Evolutionary conservation across 2,888 invertebrate species (phyloP).

Genomic region (Seira sanloemensis): DNA sequence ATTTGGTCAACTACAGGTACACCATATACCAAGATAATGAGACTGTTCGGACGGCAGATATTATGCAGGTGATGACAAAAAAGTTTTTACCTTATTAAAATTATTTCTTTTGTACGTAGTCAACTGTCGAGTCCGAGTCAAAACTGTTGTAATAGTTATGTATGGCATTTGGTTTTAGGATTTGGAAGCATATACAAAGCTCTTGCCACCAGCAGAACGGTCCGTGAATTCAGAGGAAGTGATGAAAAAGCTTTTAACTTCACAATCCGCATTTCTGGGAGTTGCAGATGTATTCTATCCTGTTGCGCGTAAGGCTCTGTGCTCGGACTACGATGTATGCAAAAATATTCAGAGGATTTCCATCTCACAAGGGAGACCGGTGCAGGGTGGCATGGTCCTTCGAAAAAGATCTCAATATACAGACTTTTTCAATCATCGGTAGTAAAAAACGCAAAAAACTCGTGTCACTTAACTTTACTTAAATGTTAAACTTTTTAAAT

Average conservation of each 20-base stretch:
- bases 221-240: conserved; percentile 26
- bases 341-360: conserved; percentile 41
- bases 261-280: conserved; percentile 54
- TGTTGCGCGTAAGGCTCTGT: background rate
- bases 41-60: conserved; percentile 50
- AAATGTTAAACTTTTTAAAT: background rate
- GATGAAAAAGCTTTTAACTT: conserved; percentile 30
- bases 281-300: conserved; percentile 63
- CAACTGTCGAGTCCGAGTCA: no score
- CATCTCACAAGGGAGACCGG: conserved; percentile 50
- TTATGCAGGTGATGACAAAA: conserved; percentile 44
- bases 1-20: conserved; percentile 56
- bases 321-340: conserved; percentile 38
- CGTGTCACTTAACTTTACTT: background rate
- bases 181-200: conserved; percentile 7
- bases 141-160: background rate
- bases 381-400: conserved; percentile 62
- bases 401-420: conserved; percentile 58
- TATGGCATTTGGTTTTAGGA: conserved; percentile 10
- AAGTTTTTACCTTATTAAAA: no score
- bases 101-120: no score
- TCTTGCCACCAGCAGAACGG: conserved; percentile 5
- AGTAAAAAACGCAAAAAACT: background rate
- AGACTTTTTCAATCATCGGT: conserved; percentile 66
- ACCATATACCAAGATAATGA: conserved; percentile 62